These are phyloP conservation scores for Xenus cinereus DNA, from an alignment of 2,113 vertebrate genomes.

Conservation along the genomic window DNA sequence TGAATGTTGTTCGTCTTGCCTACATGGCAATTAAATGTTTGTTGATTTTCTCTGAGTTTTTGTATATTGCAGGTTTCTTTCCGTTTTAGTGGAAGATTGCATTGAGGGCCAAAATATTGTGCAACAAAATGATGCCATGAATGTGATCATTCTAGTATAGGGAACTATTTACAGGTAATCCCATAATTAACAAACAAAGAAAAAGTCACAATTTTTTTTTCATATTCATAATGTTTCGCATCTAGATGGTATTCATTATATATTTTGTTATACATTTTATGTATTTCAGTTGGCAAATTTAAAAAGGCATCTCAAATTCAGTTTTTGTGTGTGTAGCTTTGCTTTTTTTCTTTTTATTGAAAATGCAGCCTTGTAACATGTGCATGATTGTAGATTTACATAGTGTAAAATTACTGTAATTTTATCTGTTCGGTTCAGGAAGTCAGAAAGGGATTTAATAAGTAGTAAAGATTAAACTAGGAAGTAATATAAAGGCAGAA, in stretches of 20 bases:
- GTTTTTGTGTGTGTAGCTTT: not conserved
- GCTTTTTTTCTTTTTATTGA: not conserved
- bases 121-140: not conserved
- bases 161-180: not conserved
- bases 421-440: constrained; percentile 20
- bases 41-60: not conserved
- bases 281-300: not conserved
- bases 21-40: not conserved
- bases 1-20: not conserved
- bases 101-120: not conserved
- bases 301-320: not conserved
- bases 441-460: constrained; percentile 10
- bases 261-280: not conserved
- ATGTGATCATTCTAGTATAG: not conserved
- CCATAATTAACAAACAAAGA: not conserved
- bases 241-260: not conserved
- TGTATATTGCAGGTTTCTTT: not conserved
- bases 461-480: not conserved
- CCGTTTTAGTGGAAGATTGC: not conserved
- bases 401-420: constrained; percentile 29
- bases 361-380: constrained; percentile 24
- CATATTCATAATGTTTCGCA: not conserved
- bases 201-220: not conserved
- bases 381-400: constrained; percentile 46
- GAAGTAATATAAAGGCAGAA: constrained; percentile 1